phyloP scores from a whole-genome alignment of 2,888 invertebrate species.

The Eupithecia abbreviata region DNA sequence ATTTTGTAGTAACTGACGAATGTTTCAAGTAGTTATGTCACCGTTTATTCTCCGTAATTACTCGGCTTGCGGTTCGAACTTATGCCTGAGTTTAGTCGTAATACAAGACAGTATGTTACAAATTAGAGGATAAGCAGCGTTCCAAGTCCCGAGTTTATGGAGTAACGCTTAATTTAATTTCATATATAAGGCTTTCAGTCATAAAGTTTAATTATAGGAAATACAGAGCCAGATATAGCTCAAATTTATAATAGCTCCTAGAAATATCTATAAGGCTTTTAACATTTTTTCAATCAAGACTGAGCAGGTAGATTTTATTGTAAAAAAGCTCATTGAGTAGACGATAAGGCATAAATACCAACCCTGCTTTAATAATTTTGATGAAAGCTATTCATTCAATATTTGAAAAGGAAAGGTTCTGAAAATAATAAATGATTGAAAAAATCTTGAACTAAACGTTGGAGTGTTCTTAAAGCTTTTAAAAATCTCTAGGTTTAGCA shows the following conservation, averaged over 20 bases:
- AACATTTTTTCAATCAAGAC: background rate
- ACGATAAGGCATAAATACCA: slow-evolving; percentile 12
- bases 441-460: slow-evolving; percentile 48
- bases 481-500: slow-evolving; percentile 48
- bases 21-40: slow-evolving; percentile 35
- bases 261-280: background rate
- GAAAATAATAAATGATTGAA: slow-evolving; percentile 54
- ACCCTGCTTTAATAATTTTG: slow-evolving; percentile 27
- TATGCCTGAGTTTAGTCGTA: slow-evolving; percentile 35
- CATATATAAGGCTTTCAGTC: slow-evolving; percentile 17
- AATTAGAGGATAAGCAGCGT: slow-evolving; percentile 38
- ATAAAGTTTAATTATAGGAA: background rate
- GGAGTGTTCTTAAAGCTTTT: slow-evolving; percentile 54
- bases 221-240: background rate
- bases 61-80: slow-evolving; percentile 42
- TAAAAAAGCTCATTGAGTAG: slow-evolving; percentile 27
- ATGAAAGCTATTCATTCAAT: slow-evolving; percentile 33
- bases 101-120: slow-evolving; percentile 40
- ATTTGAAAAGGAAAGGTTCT: slow-evolving; percentile 36
- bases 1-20: slow-evolving; percentile 32
- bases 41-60: slow-evolving; percentile 45
- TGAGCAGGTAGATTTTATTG: slow-evolving; percentile 26
- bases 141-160: slow-evolving; percentile 14
- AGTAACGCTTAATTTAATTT: slow-evolving; percentile 22
- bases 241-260: background rate